Percentiles rank a stretch among this genome's conserved stretches.
These are phyloP conservation scores for Listronotus bonariensis DNA, from an alignment of 1,140 invertebrate species.

Conservation along the genomic window DNA sequence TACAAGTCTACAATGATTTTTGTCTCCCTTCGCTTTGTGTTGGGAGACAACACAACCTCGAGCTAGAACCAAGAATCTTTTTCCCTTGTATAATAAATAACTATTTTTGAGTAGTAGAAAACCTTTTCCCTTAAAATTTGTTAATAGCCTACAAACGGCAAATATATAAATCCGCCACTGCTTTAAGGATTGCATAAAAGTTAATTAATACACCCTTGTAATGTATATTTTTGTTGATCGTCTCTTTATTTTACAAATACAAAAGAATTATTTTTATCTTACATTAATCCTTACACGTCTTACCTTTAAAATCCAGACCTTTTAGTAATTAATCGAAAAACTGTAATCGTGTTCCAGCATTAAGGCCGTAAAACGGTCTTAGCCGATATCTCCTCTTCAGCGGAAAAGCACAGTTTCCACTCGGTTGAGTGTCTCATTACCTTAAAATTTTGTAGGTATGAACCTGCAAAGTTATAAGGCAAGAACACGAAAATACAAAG, in stretches of 20 bases:
- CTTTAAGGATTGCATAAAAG: too few relatives aligned
- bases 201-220: too few relatives aligned
- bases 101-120: too few relatives aligned
- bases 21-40: too few relatives aligned
- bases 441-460: conserved; percentile 21
- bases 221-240: not conserved
- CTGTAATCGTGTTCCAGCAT: conserved; percentile 22
- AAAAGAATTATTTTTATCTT: not conserved
- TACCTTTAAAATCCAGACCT: conserved; percentile 28
- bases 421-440: conserved; percentile 34
- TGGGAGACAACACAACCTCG: too few relatives aligned
- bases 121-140: too few relatives aligned
- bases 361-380: conserved; percentile 32
- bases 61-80: too few relatives aligned
- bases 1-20: too few relatives aligned
- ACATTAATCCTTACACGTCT: not conserved
- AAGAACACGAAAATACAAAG: not conserved
- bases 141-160: too few relatives aligned
- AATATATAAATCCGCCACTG: too few relatives aligned
- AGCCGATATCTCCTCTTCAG: conserved; percentile 32
- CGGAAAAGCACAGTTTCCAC: conserved; percentile 30
- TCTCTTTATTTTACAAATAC: not conserved
- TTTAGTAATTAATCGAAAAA: conserved; percentile 34
- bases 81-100: too few relatives aligned
- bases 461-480: conserved; percentile 18